Percentiles rank a stretch among this genome's conserved stretches.
These are phyloP conservation scores for Capromys pilorides DNA, from an alignment of 2,797 vertebrate species.

Conservation along the genomic window DNA sequence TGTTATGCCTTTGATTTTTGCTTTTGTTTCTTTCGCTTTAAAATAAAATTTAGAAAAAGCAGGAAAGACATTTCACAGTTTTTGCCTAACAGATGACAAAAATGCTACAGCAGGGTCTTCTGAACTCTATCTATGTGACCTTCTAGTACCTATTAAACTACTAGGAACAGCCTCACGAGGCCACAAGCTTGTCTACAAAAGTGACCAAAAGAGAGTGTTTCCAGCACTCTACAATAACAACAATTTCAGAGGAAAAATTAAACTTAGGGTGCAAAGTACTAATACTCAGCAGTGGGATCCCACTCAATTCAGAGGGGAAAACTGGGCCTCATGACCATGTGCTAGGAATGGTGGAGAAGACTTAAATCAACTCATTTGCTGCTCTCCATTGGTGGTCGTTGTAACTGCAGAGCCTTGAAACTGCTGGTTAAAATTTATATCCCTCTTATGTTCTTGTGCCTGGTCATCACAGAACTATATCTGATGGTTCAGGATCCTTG, in stretches of 20 bases:
- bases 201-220: not conserved
- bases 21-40: no score
- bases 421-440: constrained; percentile 61
- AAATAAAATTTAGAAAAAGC: no score
- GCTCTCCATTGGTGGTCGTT: constrained; percentile 67
- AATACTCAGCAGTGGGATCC: constrained; percentile 1
- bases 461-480: constrained; percentile 68
- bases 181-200: not conserved
- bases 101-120: constrained; percentile 22
- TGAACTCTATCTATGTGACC: constrained; percentile 37
- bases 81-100: not conserved
- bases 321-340: not conserved
- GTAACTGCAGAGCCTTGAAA: constrained; percentile 43
- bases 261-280: not conserved
- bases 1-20: no score
- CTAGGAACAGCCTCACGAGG: not conserved
- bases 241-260: constrained; percentile 12
- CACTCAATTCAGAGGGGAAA: constrained; percentile 1
- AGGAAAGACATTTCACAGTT: not conserved
- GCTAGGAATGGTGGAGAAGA: constrained; percentile 58
- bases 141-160: not conserved
- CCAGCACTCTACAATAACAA: not conserved
- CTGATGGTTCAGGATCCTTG: constrained; percentile 67
- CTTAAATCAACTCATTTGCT: constrained; percentile 63
- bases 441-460: constrained; percentile 24